Evolutionary conservation across 2,797 vertebrate species (phyloP).

Genomic region (Poeciliopsis gracilis): DNA sequence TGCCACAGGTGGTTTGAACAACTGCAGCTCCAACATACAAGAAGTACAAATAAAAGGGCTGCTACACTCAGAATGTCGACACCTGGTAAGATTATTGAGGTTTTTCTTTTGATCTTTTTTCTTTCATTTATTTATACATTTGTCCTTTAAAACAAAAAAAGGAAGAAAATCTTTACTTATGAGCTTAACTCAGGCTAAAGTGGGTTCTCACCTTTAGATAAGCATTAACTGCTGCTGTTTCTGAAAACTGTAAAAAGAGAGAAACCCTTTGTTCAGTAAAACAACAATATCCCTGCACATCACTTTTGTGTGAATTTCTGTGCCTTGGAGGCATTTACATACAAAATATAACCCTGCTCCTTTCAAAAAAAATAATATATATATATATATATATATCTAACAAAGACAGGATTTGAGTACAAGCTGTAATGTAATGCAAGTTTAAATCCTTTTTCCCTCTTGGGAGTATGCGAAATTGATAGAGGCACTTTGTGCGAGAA

Average conservation of each 20-base stretch:
- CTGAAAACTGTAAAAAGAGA: slow-evolving; percentile 16
- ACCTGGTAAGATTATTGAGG: slow-evolving; percentile 7
- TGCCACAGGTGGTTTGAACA: slow-evolving; percentile 43
- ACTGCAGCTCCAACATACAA: slow-evolving; percentile 20
- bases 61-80: slow-evolving; percentile 9
- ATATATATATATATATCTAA: slow-evolving; percentile 11
- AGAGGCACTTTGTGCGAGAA: slow-evolving; percentile 21
- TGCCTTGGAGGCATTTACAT: slow-evolving; percentile 38
- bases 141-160: background rate
- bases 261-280: slow-evolving; percentile 22
- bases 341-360: slow-evolving; percentile 44
- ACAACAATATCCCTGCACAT: slow-evolving; percentile 19
- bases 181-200: background rate
- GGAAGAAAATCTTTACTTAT: background rate
- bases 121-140: no score
- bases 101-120: background rate
- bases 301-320: slow-evolving; percentile 11
- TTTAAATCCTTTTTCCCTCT: slow-evolving; percentile 54
- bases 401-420: slow-evolving; percentile 48
- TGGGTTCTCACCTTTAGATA: background rate
- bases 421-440: slow-evolving; percentile 41
- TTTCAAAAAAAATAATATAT: slow-evolving; percentile 38
- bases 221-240: background rate
- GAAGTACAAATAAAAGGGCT: slow-evolving; percentile 18
- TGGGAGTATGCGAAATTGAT: slow-evolving; percentile 48